Evolutionary conservation across 2,113 vertebrate genomes (phyloP), one percentile per base, ranked within the genome.

Genomic region (Notothenia coriiceps): DNA sequence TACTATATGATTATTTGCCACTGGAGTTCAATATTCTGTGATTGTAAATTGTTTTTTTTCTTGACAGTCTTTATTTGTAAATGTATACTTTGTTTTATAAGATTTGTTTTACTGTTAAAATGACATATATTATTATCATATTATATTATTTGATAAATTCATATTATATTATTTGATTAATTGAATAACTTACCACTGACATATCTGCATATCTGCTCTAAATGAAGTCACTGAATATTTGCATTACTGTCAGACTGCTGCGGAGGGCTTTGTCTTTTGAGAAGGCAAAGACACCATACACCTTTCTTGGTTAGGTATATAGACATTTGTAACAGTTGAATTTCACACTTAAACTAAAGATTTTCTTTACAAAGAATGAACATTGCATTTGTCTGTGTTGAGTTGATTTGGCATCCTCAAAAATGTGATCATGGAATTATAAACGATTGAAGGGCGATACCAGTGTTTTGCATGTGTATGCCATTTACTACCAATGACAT

Each of bases 21-120:
- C 80, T 88, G 81, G 80, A 92, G 79, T 73, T 88, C 69, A 82
- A 75, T 76, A 79, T 83, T 76, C 74, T 90, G 70, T 86, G 20
- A 66, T 84, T 90, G 84, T 91, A 86, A 67, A 84, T 86, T 74
- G 57, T 74, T 77, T 72, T 73, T 88, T 74, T 85, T 86, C 70
- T 77, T 72, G 81, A n/a, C 49, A 61, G 54, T 85, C 70, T 86
- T 88, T 17, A 43, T 84, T 62, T 83, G 84, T 84, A 88, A 84
- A 87, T 78, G 47, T 70, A 72, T 29, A 79, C 50, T 67, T 68
- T 62, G 56, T 86, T 87, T 82, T 67, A 74, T 76, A 50, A 86
- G 18, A 59, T 66, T 29, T 20, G 17, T 73, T 81, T 54, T 65
- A 73, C 51, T 51, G 10, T 77, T 71, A 1, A 13, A 9, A 46